Evolutionary conservation across 2,888 invertebrate species (phyloP).

Genomic region (Sarcophaga variegata): DNA sequence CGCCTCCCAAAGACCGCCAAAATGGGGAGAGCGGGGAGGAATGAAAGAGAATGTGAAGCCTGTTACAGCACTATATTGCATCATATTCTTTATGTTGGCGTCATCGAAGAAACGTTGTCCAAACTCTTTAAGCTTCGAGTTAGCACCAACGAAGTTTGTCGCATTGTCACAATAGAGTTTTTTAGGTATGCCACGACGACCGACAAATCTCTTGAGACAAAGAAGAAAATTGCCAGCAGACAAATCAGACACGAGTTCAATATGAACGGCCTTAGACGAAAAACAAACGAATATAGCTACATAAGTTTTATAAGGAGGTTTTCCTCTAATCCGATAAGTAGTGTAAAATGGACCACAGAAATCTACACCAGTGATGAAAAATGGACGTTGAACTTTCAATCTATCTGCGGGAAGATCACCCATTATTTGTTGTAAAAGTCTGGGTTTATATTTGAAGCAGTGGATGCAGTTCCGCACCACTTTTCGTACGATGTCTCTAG

Average conservation of each 20-base stretch:
- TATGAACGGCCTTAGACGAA: no score
- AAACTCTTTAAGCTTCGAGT: neutral
- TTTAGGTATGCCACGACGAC: slow-evolving; percentile 9
- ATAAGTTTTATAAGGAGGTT: no score
- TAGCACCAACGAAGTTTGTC: neutral
- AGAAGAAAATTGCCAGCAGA: slow-evolving; percentile 19
- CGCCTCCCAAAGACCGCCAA: no score
- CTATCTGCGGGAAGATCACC: slow-evolving; percentile 59
- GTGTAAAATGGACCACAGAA: neutral
- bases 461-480: slow-evolving; percentile 53
- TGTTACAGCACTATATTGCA: slow-evolving; percentile 17
- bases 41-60: slow-evolving; percentile 62
- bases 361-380: neutral
- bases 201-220: slow-evolving; percentile 50
- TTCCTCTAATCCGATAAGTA: no score
- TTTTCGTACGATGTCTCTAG: slow-evolving; percentile 37
- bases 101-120: slow-evolving; percentile 4
- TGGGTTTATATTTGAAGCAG: slow-evolving; percentile 55
- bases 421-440: slow-evolving; percentile 60
- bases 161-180: neutral
- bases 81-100: neutral
- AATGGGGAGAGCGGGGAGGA: slow-evolving; percentile 58
- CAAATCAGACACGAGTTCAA: no score
- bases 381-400: slow-evolving; percentile 18
- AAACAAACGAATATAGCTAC: no score